Conservation (phyloP, 2,888 invertebrate species). For the Hecatera dysodea region DNA sequence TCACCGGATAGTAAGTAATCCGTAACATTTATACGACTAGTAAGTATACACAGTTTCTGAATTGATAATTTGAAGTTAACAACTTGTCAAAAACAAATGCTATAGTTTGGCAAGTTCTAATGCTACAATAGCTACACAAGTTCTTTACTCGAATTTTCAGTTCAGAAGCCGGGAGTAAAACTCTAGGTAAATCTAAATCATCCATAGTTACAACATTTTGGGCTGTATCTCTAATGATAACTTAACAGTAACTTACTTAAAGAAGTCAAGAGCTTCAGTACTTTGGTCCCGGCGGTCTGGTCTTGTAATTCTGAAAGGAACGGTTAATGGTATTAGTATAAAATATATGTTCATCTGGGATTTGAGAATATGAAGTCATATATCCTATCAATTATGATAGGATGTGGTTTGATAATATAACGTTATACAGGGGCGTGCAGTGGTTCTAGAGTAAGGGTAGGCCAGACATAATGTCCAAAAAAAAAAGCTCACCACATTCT, state of each 20-base stretch:
- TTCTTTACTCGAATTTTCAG: too few relatives aligned
- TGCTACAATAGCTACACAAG: too few relatives aligned
- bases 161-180: constrained; percentile 11
- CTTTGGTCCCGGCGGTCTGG: constrained; percentile 41
- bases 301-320: constrained; percentile 46
- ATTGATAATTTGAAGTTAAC: background rate
- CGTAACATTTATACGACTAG: background rate
- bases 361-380: background rate
- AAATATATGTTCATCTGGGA: background rate
- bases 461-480: too few relatives aligned
- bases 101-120: background rate
- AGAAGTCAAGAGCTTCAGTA: constrained; percentile 34
- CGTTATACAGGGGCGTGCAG: too few relatives aligned
- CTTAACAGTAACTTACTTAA: constrained; percentile 53
- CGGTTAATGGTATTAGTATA: constrained; percentile 13
- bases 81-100: background rate
- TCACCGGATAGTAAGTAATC: background rate
- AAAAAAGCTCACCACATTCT: too few relatives aligned
- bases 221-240: constrained; percentile 3
- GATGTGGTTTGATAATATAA: too few relatives aligned
- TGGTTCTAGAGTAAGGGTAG: too few relatives aligned
- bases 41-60: background rate
- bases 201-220: constrained; percentile 18
- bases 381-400: too few relatives aligned
- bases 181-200: constrained; percentile 7